Conservation (phyloP, 2,797 vertebrate species). For the Prunella strophiata region DNA sequence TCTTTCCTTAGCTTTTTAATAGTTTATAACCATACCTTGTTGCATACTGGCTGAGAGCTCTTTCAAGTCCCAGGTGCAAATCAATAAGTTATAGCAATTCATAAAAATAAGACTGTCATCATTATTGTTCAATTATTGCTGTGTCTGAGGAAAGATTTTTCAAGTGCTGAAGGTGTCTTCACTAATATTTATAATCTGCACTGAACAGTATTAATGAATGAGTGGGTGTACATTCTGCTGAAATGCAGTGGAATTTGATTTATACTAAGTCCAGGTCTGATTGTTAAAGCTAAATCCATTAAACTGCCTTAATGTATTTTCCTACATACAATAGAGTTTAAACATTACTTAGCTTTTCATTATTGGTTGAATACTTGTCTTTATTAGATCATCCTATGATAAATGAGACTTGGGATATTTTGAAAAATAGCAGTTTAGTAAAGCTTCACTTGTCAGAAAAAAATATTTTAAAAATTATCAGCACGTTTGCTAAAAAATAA, state of each 20-base stretch:
- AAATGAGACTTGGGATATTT: conserved; percentile 63
- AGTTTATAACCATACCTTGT: conserved; percentile 71
- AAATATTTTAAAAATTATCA: not conserved
- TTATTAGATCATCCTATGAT: conserved; percentile 71
- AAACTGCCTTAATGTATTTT: conserved; percentile 80
- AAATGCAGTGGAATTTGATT: conserved; percentile 78
- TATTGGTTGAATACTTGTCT: conserved; percentile 74
- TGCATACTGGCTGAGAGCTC: conserved; percentile 65
- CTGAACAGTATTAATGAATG: conserved; percentile 78
- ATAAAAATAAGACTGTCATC: conserved; percentile 80
- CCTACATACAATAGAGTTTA: conserved; percentile 76
- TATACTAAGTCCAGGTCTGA: conserved; percentile 77
- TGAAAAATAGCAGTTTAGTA: conserved; percentile 58
- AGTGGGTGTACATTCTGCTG: conserved; percentile 74
- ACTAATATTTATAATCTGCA: conserved; percentile 80
- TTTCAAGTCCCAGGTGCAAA: conserved; percentile 73
- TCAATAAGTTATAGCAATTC: conserved; percentile 78
- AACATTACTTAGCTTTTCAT: conserved; percentile 79
- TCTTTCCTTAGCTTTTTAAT: conserved; percentile 51
- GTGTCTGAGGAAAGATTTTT: conserved; percentile 76
- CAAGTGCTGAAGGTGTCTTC: conserved; percentile 72
- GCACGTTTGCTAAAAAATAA: conserved; percentile 20
- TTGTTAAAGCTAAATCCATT: conserved; percentile 84
- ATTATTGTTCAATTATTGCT: conserved; percentile 80
- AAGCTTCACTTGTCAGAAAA: conserved; percentile 50